Evolutionary conservation across 2,113 vertebrate genomes (phyloP), one percentile per base, ranked within the genome.

Genomic region (Chloropsis cyanopogon): DNA sequence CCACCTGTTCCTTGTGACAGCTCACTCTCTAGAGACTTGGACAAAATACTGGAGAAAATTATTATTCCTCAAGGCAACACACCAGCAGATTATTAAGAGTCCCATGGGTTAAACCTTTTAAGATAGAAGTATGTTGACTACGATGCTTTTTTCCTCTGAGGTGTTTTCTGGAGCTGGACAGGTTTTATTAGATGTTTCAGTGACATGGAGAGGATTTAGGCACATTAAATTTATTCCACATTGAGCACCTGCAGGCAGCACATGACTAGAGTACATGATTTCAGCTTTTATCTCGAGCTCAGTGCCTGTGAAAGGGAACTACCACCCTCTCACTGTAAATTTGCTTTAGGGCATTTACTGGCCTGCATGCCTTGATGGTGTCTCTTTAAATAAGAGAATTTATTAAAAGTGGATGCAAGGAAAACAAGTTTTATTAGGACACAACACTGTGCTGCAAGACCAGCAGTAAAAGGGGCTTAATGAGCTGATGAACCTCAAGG

Each of bases 151-250:
- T 54, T 65, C 23, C 54, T 77, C 0, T 0, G 16, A 82, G 52
- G 41, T 80, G 35, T 84, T 94, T 88, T n/a, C 41, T 53, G 21
- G 42, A 73, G 24, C 12, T 72, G 42, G 47, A 54, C 25, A 86
- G 75, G 35, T 83, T 94, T 85, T 94, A 17, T 85, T 69, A 71
- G 57, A 69, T 56, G 37, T 89, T 79, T 61, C 81, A 53, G 56
- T 53, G 65, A 80, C 90, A 69, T 6, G 29, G 46, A 91, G 59
- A 72, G 46, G 59, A 79, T 91, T 91, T 87, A 82, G 23, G 63
- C 47, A 90, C 33, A 46, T 66, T 82, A 85, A 56, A 53, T 81
- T 80, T 75, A 72, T 50, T 47, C 37, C 53, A 31, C 6, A 1
- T 59, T 77, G 50, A 90, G 37, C 4, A 73, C 42, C 77, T 71